Evolutionary conservation across 2,888 invertebrate genomes (phyloP).

Genomic region (Drosophila nr. perissopoda): DNA sequence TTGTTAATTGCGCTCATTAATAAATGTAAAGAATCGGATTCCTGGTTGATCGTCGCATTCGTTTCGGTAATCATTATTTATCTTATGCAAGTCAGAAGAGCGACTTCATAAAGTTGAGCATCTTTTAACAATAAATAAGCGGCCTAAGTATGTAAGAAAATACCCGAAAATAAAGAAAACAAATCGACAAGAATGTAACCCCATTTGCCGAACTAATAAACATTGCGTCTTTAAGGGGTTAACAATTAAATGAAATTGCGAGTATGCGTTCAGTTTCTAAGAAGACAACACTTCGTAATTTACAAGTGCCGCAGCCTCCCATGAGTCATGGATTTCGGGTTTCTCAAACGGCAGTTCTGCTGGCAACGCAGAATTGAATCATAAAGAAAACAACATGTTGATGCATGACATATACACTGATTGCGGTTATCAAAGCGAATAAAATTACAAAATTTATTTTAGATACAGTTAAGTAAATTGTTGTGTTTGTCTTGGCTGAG

Average conservation of each 20-base stretch:
- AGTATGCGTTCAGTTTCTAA: conserved; percentile 58
- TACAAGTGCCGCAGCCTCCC: conserved; percentile 37
- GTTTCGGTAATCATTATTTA: conserved; percentile 17
- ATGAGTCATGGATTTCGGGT: conserved; percentile 64
- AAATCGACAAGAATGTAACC: conserved; percentile 29
- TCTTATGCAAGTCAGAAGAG: conserved; percentile 1
- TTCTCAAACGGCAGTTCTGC: conserved; percentile 40
- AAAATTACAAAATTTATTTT: conserved; percentile 53
- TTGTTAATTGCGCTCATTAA: conserved; percentile 8
- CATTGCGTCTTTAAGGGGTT: conserved; percentile 34
- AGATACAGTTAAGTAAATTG: conserved; percentile 77
- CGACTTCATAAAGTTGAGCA: conserved; percentile 2
- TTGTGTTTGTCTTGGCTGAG: conserved; percentile 56
- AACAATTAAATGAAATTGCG: conserved; percentile 35
- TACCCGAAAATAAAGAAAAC: neutral
- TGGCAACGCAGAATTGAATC: conserved; percentile 38
- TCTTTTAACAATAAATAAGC: conserved; percentile 21
- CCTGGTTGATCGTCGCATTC: neutral
- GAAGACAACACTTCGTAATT: conserved; percentile 50
- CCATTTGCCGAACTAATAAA: conserved; percentile 50
- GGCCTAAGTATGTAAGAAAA: neutral
- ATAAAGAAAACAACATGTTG: conserved; percentile 29
- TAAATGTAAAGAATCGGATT: neutral
- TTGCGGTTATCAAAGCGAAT: conserved; percentile 22
- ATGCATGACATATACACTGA: conserved; percentile 9